These are phyloP conservation scores for Poecilia gillii DNA, from an alignment of 2,797 vertebrate species.

Conservation along the genomic window DNA sequence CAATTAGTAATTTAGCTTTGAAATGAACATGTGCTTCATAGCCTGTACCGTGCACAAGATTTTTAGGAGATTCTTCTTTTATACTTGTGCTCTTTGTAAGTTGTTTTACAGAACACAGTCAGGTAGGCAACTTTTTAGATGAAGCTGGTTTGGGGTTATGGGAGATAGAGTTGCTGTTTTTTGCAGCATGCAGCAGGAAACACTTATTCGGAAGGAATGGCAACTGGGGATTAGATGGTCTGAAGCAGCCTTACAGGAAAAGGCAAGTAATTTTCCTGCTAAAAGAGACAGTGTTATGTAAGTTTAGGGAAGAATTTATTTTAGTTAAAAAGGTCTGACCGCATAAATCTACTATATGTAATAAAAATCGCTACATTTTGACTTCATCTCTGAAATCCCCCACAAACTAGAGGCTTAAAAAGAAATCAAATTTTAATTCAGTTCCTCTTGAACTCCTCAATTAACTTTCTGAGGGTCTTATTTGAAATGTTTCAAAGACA, in stretches of 20 bases:
- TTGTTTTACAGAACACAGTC: constrained; percentile 48
- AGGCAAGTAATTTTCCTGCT: constrained; percentile 4
- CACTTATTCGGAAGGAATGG: constrained; percentile 24
- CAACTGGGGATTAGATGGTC: constrained; percentile 36
- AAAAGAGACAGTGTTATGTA: constrained; percentile 20
- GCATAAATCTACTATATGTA: background rate
- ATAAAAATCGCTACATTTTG: constrained; percentile 12
- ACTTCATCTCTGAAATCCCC: constrained; percentile 20
- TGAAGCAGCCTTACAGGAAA: constrained; percentile 23
- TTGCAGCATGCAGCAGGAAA: constrained; percentile 50
- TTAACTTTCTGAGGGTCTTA: constrained; percentile 37
- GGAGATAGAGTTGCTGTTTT: constrained; percentile 38
- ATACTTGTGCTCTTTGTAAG: constrained; percentile 45
- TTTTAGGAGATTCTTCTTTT: constrained; percentile 20
- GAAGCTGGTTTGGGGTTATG: constrained; percentile 24
- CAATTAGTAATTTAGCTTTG: constrained; percentile 17
- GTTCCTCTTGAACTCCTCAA: constrained; percentile 22
- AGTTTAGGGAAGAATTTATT: constrained; percentile 3
- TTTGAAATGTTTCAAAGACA: constrained; percentile 37
- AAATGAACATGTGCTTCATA: constrained; percentile 21
- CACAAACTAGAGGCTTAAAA: constrained; percentile 39
- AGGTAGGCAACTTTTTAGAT: background rate
- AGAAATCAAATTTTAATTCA: constrained; percentile 42
- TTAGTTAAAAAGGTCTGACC: background rate
- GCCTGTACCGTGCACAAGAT: constrained; percentile 23